Evolutionary conservation across 2,888 invertebrate genomes (phyloP), one percentile per base, ranked within the genome.

Genomic region (Lottia gigantea): DNA sequence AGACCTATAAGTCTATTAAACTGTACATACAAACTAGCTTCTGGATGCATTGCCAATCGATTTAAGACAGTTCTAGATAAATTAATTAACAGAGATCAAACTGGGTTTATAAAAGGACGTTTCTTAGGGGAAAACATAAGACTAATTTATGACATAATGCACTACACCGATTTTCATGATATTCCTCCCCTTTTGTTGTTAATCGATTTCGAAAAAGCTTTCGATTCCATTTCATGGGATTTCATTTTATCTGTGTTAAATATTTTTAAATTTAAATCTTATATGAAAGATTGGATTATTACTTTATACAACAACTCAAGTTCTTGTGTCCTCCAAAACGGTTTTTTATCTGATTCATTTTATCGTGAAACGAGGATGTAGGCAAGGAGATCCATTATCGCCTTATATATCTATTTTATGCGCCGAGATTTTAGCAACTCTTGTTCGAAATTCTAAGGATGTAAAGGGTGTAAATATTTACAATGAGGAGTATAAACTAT

Each of bases 191-290:
- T 72, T 31, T 11, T 70, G 14, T 15, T 74, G 12, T 46, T 65
- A 7, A 31, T 73, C 23, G 69, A 75, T 69, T 75, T 73, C 68
- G 73, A 69, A 61, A 71, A 70, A 19, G 73, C 73, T 15, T 69
- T 73, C 62, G 72, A 71, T 46, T 70, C 71, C 46, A 31, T 71
- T 1, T 63, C 70, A 23, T 72, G 70, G 67, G 23, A 23, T 15
- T 73, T 73, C 62, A 71, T 68, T 45, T n/a, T 62, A 25, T 63
- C 65, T 40, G 47, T 61, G 2, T 40, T 73, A 12, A 61, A 64
- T 14, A 63, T 63, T 61, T 70, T 74, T 61, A 67, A 69, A 14
- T 74, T 74, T 72, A 70, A 69, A 14, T 16, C 26, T 7, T 26
- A 31, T 46, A 68, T 76, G 46, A 45, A 14, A 65, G 45, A 45